Base-by-base conservation (phyloP, 30 jellyfish, hydroid and myxozoan genomes). In the Morbakka virulenta region DNA sequence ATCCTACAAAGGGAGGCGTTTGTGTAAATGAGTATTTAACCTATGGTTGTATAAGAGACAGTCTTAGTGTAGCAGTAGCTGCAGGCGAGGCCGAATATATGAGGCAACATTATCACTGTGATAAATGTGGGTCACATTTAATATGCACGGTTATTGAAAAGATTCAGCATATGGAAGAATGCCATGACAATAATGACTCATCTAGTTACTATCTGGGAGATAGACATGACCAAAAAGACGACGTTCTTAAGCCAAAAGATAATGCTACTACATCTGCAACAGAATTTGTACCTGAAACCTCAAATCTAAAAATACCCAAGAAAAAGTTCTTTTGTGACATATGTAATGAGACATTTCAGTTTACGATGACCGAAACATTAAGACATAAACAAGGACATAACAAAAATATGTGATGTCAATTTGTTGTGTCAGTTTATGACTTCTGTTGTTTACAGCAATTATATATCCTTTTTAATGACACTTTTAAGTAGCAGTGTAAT, bases 1-100 rank as follows among this genome's bases (percentile, higher is more conserved):
- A 93, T 57, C 89, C 97, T 0, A 74, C 78, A 30, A 94, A 94
- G 62, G 99, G 99, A 31, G 99, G 99, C 9, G 36, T 82, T 4
- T 65, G 87, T 23, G 95, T 87, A 27, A 87, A 89, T 36, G 87
- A 79, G 11, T 94, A 94, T 61, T 52, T 94, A 62, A 87, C 97
- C 50, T 94, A 77, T 74, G 99, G 96, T n/a, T 87, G 96, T 61
- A 22, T 94, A 41, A 47, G 89, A 34, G 96, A 86, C 62, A 89
- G 77, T 50, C 66, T 82, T 49, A 57, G 84, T 34, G 86, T 64
- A 21, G 92, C 96, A 21, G 98, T 92, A 1, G 96, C 98, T n/a
- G 49, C 87, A 32, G 96, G 98, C 17, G 88, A 92, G 80, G 97
- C 97, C 27, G 96, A 82, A 52, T 94, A 36, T 65, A 34, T 94